Evolutionary conservation across 2,113 vertebrate species (phyloP).

Genomic region (Dicerorhinus sumatrensis): DNA sequence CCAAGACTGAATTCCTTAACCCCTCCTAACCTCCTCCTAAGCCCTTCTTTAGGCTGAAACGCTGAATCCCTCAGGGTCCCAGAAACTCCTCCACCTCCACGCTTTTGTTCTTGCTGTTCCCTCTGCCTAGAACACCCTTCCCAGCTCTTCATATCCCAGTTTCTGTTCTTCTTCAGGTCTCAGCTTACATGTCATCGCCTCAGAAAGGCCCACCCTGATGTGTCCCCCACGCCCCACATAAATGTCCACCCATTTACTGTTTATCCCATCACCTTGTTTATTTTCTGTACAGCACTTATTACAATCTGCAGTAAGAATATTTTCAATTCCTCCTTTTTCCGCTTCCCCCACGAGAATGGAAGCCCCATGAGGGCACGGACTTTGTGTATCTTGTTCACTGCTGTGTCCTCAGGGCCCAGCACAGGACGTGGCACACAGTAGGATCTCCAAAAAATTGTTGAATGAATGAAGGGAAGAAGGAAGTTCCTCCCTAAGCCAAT

Average conservation of each 20-base stretch:
- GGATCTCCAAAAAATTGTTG: not conserved
- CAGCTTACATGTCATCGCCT: not conserved
- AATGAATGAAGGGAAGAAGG: not conserved
- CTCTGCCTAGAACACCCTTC: not conserved
- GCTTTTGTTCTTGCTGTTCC: not conserved
- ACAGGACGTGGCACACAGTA: not conserved
- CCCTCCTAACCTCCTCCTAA: not conserved
- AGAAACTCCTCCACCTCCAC: not conserved
- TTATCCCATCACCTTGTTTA: not conserved
- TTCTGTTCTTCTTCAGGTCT: not conserved
- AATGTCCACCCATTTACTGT: not conserved
- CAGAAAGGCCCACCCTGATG: not conserved
- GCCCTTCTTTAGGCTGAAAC: not conserved
- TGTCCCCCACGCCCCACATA: too few relatives aligned
- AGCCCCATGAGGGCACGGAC: not conserved
- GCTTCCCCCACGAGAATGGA: not conserved
- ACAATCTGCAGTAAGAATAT: not conserved
- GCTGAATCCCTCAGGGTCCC: not conserved
- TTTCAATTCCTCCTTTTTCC: not conserved
- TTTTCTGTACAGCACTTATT: not conserved
- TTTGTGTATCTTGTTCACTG: not conserved
- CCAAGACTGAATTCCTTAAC: not conserved
- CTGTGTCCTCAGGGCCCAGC: not conserved
- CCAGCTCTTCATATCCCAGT: not conserved
- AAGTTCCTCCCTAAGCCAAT: not conserved